Evolutionary conservation across 2,113 vertebrate species (phyloP).

Genomic region (Copsychus sechellarum): DNA sequence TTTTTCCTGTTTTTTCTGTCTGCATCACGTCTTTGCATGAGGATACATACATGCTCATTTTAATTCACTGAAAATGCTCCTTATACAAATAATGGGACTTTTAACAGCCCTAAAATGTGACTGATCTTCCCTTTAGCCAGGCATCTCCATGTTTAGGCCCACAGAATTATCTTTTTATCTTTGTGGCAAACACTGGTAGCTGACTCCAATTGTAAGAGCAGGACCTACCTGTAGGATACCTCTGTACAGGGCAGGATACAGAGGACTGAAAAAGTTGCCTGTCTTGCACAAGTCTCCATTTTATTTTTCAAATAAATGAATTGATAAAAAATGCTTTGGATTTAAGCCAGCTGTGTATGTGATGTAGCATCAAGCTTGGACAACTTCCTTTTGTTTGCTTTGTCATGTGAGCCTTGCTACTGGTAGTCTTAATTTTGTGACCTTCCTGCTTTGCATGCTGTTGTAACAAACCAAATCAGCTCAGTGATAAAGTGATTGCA

Average conservation of each 20-base stretch:
- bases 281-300: not conserved
- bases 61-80: not conserved
- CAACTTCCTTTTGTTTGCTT: not conserved
- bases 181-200: not conserved
- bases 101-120: not conserved
- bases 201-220: not conserved
- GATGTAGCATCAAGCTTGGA: not conserved
- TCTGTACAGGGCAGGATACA: not conserved
- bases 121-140: not conserved
- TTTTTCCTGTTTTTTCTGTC: not conserved
- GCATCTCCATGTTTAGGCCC: not conserved
- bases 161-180: not conserved
- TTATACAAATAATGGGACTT: not conserved
- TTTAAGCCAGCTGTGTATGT: not conserved
- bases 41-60: not conserved
- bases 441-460: not conserved
- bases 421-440: not conserved
- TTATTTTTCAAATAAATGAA: not conserved
- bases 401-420: not conserved
- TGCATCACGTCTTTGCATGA: not conserved
- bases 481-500: not conserved
- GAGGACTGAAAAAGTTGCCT: not conserved
- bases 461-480: not conserved
- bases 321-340: not conserved
- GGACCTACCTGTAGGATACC: not conserved